Evolutionary conservation across 2,888 invertebrate species (phyloP).

Genomic region (Tenthredo amoena): DNA sequence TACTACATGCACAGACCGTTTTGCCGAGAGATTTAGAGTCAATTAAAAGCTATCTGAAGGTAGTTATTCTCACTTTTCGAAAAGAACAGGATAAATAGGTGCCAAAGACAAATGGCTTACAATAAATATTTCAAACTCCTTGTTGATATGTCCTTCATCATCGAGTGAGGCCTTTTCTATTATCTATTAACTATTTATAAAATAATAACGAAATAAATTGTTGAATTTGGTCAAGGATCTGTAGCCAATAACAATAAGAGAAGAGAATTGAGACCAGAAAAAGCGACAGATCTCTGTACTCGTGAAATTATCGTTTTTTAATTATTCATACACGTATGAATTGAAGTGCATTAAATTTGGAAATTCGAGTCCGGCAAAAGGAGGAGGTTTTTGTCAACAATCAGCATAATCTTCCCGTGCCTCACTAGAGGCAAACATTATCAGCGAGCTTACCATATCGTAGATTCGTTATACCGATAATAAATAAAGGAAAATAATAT

Average conservation of each 20-base stretch:
- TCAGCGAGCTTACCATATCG: conserved; percentile 53
- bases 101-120: neutral
- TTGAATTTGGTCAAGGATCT: neutral
- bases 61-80: neutral
- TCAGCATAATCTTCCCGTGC: conserved; percentile 67
- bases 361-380: conserved; percentile 32
- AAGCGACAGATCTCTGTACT: neutral
- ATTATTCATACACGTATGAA: neutral
- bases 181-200: neutral
- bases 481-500: neutral
- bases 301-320: neutral
- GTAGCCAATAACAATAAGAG: neutral
- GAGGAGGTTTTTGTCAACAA: conserved; percentile 61
- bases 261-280: neutral
- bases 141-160: neutral
- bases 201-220: neutral
- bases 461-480: conserved; percentile 30
- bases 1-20: neutral
- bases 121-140: neutral
- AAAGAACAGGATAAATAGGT: neutral
- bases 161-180: neutral
- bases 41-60: neutral
- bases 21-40: neutral
- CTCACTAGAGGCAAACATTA: conserved; percentile 50
- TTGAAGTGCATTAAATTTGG: neutral